phyloP scores from a whole-genome alignment of 2,797 vertebrate genomes.

The Pygocentrus nattereri region DNA sequence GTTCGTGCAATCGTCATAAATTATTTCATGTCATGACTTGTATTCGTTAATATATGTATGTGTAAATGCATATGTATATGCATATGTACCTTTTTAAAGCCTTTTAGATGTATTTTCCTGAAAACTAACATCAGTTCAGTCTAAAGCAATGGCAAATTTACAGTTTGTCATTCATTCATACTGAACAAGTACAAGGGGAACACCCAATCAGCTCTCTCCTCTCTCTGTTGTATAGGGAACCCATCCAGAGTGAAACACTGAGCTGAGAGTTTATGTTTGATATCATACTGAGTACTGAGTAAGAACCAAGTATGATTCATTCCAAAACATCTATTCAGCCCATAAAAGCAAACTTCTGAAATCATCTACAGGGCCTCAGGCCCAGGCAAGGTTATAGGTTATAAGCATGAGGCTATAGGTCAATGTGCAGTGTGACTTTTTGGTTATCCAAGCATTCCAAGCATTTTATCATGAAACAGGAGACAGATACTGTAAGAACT shows the following conservation, averaged over 20 bases:
- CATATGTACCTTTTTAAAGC: background rate
- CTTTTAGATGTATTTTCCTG: background rate
- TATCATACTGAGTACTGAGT: slow-evolving; percentile 30
- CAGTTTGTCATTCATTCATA: background rate
- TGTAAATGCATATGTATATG: background rate
- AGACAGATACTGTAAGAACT: background rate
- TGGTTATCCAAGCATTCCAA: background rate
- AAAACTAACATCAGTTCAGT: background rate
- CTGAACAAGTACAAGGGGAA: background rate
- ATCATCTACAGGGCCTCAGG: slow-evolving; percentile 2
- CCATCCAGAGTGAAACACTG: slow-evolving; percentile 12
- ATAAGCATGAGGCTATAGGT: background rate
- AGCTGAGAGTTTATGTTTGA: slow-evolving; percentile 37
- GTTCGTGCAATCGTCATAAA: background rate
- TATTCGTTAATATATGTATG: background rate
- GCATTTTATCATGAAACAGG: background rate
- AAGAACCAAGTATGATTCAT: slow-evolving; percentile 55
- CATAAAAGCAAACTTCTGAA: slow-evolving; percentile 45
- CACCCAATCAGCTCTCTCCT: background rate
- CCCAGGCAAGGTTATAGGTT: background rate
- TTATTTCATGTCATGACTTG: background rate
- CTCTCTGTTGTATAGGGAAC: slow-evolving; percentile 3
- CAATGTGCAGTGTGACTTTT: background rate
- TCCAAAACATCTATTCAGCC: slow-evolving; percentile 27
- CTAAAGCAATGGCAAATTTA: background rate